phyloP scores from a whole-genome alignment of 2,113 vertebrate species.

The Thamnaconus septentrionalis region DNA sequence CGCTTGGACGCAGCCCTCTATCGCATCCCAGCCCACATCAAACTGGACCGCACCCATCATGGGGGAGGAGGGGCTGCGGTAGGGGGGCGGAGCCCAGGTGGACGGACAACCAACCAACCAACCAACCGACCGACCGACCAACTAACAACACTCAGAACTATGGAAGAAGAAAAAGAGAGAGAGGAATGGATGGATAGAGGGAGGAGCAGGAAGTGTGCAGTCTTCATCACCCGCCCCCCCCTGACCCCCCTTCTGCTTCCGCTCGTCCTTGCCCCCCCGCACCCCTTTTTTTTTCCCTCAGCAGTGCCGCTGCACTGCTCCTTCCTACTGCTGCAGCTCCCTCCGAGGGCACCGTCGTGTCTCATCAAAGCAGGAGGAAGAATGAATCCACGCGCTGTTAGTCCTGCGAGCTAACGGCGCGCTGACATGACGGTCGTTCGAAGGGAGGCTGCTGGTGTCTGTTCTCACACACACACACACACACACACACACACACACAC shows the following conservation, averaged over 20 bases:
- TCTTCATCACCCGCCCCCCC: conserved; percentile 61
- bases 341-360: too few relatives aligned
- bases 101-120: not conserved
- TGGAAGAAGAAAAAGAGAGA: conserved; percentile 33
- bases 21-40: conserved; percentile 1
- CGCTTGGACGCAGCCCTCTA: conserved; percentile 16
- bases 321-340: too few relatives aligned
- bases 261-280: not conserved
- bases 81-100: conserved; percentile 12
- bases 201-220: conserved; percentile 63
- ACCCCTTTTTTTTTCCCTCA: not conserved
- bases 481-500: too few relatives aligned
- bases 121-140: not conserved
- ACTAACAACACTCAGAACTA: conserved; percentile 10
- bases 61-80: too few relatives aligned
- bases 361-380: too few relatives aligned
- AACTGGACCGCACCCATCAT: not conserved
- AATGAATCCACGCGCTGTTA: too few relatives aligned
- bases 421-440: too few relatives aligned
- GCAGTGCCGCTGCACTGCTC: too few relatives aligned
- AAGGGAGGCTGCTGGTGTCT: too few relatives aligned
- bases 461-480: too few relatives aligned
- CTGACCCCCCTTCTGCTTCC: not conserved
- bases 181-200: not conserved
- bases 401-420: too few relatives aligned